Evolutionary conservation across 2,888 invertebrate genomes (phyloP).

Genomic region (Eupithecia insigniata): DNA sequence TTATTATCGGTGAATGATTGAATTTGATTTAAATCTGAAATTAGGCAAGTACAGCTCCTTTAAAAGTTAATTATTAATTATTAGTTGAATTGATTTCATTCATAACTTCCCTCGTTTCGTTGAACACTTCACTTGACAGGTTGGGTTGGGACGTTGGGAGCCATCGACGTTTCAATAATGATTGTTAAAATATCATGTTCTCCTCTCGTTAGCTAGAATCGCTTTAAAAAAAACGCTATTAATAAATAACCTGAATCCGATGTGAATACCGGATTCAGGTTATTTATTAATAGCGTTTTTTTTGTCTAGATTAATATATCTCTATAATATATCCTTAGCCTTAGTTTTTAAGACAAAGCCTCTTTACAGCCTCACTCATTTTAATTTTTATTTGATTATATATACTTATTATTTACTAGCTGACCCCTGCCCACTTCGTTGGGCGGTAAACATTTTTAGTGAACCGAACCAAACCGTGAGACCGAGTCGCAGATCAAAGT

Average conservation of each 20-base stretch:
- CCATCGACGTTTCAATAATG: background rate
- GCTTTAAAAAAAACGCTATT: background rate
- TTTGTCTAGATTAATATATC: background rate
- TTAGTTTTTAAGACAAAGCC: too few species aligned
- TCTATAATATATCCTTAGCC: too few species aligned
- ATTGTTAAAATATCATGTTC: conserved; percentile 10
- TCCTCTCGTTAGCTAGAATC: background rate
- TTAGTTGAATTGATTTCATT: background rate
- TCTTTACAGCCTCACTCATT: too few species aligned
- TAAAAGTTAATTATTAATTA: background rate
- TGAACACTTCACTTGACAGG: background rate
- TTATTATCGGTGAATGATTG: too few species aligned
- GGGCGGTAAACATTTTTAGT: too few species aligned
- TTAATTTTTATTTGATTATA: too few species aligned
- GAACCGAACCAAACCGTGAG: too few species aligned
- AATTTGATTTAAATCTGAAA: too few species aligned
- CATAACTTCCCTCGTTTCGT: background rate
- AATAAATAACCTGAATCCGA: background rate
- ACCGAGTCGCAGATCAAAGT: too few species aligned
- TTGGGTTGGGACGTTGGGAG: background rate
- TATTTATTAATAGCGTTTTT: background rate
- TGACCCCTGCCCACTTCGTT: too few species aligned
- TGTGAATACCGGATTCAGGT: too few species aligned
- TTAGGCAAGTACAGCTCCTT: background rate
- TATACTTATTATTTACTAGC: too few species aligned